Conservation (phyloP, 2,797 vertebrate genomes). For the Knipowitschia caucasica region DNA sequence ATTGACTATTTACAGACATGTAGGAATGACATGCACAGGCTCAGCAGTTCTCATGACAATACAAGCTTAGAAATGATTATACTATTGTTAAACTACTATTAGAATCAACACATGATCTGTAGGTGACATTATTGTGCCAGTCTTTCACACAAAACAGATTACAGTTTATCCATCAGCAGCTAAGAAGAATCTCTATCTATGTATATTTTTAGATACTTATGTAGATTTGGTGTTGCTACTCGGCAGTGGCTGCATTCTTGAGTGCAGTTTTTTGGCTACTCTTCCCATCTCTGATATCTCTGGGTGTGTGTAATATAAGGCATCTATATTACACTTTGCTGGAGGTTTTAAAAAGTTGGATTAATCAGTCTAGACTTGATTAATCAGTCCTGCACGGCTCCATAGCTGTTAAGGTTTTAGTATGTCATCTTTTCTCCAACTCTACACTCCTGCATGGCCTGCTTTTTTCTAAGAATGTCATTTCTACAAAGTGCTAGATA, state of each 20-base stretch:
- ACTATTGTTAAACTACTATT: too few species aligned
- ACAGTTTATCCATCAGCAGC: too few species aligned
- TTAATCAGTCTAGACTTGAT: slow-evolving; percentile 23
- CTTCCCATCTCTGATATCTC: too few species aligned
- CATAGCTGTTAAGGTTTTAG: slow-evolving; percentile 30
- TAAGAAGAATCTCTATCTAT: too few species aligned
- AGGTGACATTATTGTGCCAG: too few species aligned
- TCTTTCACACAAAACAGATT: too few species aligned
- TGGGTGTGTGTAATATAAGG: not conserved
- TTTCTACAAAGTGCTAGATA: not conserved
- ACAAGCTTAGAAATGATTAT: too few species aligned
- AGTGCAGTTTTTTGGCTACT: not conserved
- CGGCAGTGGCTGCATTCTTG: not conserved
- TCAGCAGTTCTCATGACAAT: too few species aligned
- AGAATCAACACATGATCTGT: too few species aligned
- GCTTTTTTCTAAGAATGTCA: not conserved
- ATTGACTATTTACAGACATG: too few species aligned
- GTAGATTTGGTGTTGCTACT: not conserved
- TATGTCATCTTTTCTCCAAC: slow-evolving; percentile 16
- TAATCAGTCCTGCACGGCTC: slow-evolving; percentile 46
- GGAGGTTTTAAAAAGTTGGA: slow-evolving; percentile 4
- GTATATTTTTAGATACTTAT: too few species aligned
- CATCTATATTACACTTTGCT: not conserved
- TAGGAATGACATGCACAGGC: too few species aligned
- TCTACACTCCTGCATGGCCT: slow-evolving; percentile 5